Base-by-base conservation (phyloP, 2,113 vertebrate genomes). In the Hymenochirus boettgeri region DNA sequence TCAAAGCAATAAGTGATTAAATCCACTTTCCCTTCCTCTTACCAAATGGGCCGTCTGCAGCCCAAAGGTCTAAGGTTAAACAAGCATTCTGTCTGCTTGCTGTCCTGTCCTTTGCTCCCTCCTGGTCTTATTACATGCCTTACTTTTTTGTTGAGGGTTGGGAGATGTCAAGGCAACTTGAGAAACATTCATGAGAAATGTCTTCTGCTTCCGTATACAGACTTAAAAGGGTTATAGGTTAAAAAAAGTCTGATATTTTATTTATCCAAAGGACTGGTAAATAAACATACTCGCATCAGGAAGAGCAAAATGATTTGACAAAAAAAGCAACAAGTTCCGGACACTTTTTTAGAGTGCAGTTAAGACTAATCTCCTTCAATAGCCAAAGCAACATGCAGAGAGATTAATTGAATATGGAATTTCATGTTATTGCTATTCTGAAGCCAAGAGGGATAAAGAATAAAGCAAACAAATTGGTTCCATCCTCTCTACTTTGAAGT, bases 51-150 rank as follows among this genome's bases (percentile, higher is more conserved):
- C 46, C 71, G 83, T 83, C 83, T 77, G 72, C 75, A 73, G 66
- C 63, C 80, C 53, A 5, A 72, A 87, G 86, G 87, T 85, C 77
- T 82, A 85, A 83, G 85, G 86, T 88, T 90, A 86, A 83, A 86
- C 82, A 77, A 85, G 85, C 87, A 86, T 82, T 88, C 86, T 86
- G 86, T 90, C 86, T 83, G 83, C 72, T 21, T 52, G 47, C 57
- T 69, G 26, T 79, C 75, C 72, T 72, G 35, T 65, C 82, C 81
- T 84, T 82, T 82, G 85, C 74, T 77, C 79, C 77, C 82, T 75
- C 71, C 74, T 75, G 73, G 71, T 72, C 33, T n/a, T n/a, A n/a
- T n/a, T n/a, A n/a, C n/a, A 31, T 31, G 5, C 29, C 29, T 1
- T 42, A 42, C n/a, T 66, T 33, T 64, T 63, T 69, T 58, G 53